Base-by-base conservation (phyloP, 2,113 vertebrate species). In the Indicator indicator region DNA sequence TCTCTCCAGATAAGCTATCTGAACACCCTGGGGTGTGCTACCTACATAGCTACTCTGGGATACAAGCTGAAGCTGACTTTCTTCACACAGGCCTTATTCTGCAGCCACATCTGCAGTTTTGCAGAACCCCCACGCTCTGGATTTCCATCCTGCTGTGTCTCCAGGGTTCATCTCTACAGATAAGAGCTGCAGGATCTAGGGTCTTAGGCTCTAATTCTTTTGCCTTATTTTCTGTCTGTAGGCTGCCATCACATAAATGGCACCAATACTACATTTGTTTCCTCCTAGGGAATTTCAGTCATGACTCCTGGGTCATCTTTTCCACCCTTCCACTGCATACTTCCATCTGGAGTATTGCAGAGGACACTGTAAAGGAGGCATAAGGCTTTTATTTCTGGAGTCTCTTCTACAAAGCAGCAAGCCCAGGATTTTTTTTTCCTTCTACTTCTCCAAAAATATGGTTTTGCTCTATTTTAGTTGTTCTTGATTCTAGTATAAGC, bases 401-500 rank as follows among this genome's bases (percentile, higher is more conserved):
- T 32, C 50, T 93, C 3, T 5, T 88, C 72, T 46, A 77, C 44
- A 78, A 42, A 88, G 62, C 83, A 85, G 42, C 38, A 92, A 94
- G 73, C 30, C 13, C 83, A 24, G 27, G 48, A 84, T 7, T 1
- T 10, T 27, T 78, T 73, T 11, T 18, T 27, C 56, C 71, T 80
- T 64, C 19, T 64, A 38, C 48, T 70, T 80, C 33, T 83, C 89
- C 72, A 85, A 78, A 80, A 68, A 40, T 32, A 87, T 1, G 3
- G 12, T 88, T 90, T 88, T 94, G 54, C 20, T 91, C 42, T 90
- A 52, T 69, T 86, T 88, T 21, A 65, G 36, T 83, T 91, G 83
- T 80, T 86, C 52, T 63, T 70, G 20, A 63, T 52, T 79, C 38
- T 71, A 36, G 21, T 28, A 74, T 21, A 88, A 88, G 28, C n/a